Base-by-base conservation (phyloP, 2,888 invertebrate genomes). In the Phengaris arion region DNA sequence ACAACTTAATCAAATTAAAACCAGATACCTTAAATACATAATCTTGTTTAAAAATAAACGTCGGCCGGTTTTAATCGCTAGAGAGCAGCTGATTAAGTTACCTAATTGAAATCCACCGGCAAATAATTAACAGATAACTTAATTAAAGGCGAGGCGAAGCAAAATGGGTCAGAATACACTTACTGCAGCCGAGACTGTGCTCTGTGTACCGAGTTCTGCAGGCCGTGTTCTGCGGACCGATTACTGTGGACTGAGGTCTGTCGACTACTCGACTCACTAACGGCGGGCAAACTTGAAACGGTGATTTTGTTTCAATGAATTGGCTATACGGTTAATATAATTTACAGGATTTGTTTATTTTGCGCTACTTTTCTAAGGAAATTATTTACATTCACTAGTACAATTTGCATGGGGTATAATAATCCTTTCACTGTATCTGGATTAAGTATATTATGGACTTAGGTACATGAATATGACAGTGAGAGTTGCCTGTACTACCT, bases 101-200 rank as follows among this genome's bases (percentile, higher is more conserved):
- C 64, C 64, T 64, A 64, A 64, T 64, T 64, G 35, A 64, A 64
- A 45, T 64, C 35, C 64, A 64, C 35, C 64, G 13, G 64, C 35
- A 64, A 64, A 64, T 64, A 64, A 64, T 64, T 64, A 64, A 10
- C 59, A 64, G 59, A 64, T 64, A 35, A 64, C 12, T 64, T 64
- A 12, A 64, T 64, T 64, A 64, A 64, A 64, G 35, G 35, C 64
- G 64, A 64, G 64, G 15, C 10, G 22, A 22, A 22, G 55, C 4
- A 59, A 64, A 64, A 64, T 35, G 6, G 35, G 64, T 64, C 64
- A 10, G 64, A 35, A 10, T 57, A 57, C 57, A 57, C 48, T 3
- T 48, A 48, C 48, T 48, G 55, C n/a, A 55, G 55, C 13, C 55
- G n/a, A 48, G 48, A 48, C 48, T 7, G 7, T 8, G 48, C 8